Conservation (phyloP, 2,888 invertebrate genomes). For the Lycocerus yunnanus region DNA sequence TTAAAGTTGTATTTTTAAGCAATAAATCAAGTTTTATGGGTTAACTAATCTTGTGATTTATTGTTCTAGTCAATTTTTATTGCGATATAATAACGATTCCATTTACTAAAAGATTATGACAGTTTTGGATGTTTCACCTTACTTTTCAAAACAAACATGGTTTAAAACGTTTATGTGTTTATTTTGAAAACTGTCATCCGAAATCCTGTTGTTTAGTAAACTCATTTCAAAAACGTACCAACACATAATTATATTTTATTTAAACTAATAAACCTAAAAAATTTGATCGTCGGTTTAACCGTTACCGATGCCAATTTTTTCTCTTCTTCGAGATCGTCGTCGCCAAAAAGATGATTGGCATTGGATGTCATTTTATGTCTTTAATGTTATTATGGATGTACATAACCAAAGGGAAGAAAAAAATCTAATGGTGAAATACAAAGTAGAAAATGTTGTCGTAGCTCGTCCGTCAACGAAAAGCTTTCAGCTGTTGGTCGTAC, state of each 20-base stretch:
- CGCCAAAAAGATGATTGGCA: not conserved
- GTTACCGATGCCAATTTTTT: too few relatives aligned
- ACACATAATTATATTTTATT: constrained; percentile 51
- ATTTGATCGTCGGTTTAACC: too few relatives aligned
- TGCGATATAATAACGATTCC: not conserved
- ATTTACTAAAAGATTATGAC: constrained; percentile 39
- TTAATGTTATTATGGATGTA: not conserved
- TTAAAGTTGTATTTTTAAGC: not conserved
- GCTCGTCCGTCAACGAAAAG: constrained; percentile 23
- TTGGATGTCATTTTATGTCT: not conserved
- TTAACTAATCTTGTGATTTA: not conserved
- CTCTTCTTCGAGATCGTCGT: too few relatives aligned
- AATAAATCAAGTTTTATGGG: not conserved
- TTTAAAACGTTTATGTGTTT: constrained; percentile 51
- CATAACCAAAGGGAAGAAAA: not conserved
- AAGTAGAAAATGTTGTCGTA: constrained; percentile 31
- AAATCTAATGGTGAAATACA: constrained; percentile 22
- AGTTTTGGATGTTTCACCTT: constrained; percentile 40
- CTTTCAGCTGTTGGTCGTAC: constrained; percentile 43
- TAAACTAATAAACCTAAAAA: not conserved
- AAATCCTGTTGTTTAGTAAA: constrained; percentile 55
- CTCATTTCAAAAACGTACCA: constrained; percentile 46
- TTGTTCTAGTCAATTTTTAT: not conserved
- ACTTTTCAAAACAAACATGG: constrained; percentile 50
- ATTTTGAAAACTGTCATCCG: constrained; percentile 57